These are phyloP conservation scores for Eupeodes luniger DNA, from an alignment of 2,888 invertebrate species.

Conservation along the genomic window DNA sequence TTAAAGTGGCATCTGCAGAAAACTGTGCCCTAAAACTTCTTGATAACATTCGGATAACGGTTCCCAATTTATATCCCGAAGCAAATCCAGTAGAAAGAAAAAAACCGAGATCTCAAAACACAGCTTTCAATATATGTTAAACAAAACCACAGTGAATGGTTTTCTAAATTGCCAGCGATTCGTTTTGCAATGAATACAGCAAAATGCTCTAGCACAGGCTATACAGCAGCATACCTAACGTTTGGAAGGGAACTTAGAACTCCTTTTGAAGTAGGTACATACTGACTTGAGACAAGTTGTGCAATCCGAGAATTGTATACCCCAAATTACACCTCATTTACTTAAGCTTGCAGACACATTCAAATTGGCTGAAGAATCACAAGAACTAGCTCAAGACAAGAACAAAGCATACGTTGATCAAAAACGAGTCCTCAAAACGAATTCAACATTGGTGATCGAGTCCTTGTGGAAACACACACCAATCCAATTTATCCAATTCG, in stretches of 20 bases:
- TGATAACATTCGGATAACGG: slow-evolving; percentile 80
- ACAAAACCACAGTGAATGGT: background rate
- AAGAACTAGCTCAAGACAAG: slow-evolving; percentile 42
- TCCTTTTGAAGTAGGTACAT: background rate
- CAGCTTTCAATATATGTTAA: slow-evolving; percentile 5
- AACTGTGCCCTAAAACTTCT: slow-evolving; percentile 78
- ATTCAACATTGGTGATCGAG: slow-evolving; percentile 4
- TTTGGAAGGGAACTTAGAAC: slow-evolving; percentile 31
- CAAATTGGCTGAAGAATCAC: slow-evolving; percentile 46
- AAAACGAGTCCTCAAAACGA: slow-evolving; percentile 26
- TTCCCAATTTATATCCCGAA: slow-evolving; percentile 78
- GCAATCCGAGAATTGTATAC: slow-evolving; percentile 18
- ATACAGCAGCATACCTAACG: slow-evolving; percentile 12
- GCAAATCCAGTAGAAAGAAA: slow-evolving; percentile 70
- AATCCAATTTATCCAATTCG: slow-evolving; percentile 25
- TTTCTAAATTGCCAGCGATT: slow-evolving; percentile 8
- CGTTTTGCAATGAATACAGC: slow-evolving; percentile 28
- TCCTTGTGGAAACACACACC: slow-evolving; percentile 3
- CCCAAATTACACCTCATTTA: slow-evolving; percentile 30
- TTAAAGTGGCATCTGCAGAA: slow-evolving; percentile 78
- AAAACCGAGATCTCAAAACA: slow-evolving; percentile 57
- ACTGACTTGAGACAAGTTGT: slow-evolving; percentile 1
- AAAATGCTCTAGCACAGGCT: slow-evolving; percentile 11
- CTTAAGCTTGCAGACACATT: slow-evolving; percentile 42
- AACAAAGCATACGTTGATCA: slow-evolving; percentile 34